A percentile compares a stretch with the other conserved stretches of the same genome.
Evolutionary conservation across 2,797 vertebrate genomes (phyloP).

Genomic region (Characodon lateralis): DNA sequence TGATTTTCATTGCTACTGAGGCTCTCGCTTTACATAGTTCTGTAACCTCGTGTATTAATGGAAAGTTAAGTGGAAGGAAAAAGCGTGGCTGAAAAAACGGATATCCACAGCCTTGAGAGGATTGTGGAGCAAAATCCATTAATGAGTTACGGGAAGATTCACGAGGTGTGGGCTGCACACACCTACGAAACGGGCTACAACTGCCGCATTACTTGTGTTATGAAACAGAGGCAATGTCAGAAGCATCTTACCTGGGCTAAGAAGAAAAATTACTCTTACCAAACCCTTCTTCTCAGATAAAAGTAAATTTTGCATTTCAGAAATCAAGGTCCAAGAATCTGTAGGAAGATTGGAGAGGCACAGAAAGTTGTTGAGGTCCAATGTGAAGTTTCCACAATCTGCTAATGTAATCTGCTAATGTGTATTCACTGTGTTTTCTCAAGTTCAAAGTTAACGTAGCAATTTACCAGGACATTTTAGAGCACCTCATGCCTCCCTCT

Average conservation of each 20-base stretch:
- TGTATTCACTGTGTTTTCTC: too few relatives aligned
- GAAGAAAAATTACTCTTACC: not conserved
- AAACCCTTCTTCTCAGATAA: not conserved
- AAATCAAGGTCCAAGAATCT: not conserved
- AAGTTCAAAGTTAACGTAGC: not conserved
- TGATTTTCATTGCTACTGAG: not conserved
- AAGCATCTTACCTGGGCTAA: not conserved
- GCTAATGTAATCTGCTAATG: too few relatives aligned
- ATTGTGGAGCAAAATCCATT: not conserved
- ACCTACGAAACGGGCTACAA: not conserved
- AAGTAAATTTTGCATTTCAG: not conserved
- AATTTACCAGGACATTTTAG: not conserved
- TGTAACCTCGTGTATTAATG: too few relatives aligned
- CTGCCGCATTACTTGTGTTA: not conserved
- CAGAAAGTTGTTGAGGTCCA: too few relatives aligned
- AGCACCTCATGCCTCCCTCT: too few relatives aligned
- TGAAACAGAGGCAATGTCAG: not conserved
- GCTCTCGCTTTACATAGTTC: not conserved
- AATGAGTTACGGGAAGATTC: not conserved
- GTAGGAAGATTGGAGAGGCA: not conserved
- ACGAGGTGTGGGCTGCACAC: not conserved
- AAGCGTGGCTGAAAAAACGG: not conserved
- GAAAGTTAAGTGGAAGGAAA: not conserved
- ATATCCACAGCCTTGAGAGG: not conserved
- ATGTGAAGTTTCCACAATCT: too few relatives aligned